A percentile compares a stretch with the other conserved stretches of the same genome.
Conservation (phyloP, 2,113 vertebrate species). For the Apaloderma vittatum region DNA sequence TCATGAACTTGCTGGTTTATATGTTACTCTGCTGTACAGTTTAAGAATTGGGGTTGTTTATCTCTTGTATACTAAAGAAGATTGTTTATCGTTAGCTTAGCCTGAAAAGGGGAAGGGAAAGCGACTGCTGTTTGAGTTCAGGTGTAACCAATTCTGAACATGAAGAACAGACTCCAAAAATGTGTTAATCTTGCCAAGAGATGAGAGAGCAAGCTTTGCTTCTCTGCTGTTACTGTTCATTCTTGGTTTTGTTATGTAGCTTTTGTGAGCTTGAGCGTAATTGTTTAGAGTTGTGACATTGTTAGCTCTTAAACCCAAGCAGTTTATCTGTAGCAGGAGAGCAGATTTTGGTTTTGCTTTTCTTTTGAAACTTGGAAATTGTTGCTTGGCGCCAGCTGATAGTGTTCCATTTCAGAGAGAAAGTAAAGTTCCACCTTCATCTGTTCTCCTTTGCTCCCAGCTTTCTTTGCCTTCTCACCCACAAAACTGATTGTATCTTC, state of each 20-base stretch:
- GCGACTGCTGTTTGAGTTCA: not conserved
- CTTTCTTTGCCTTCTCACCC: not conserved
- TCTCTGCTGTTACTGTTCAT: not conserved
- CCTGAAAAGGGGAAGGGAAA: not conserved
- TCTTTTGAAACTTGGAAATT: not conserved
- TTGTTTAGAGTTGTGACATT: not conserved
- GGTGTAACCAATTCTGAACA: not conserved
- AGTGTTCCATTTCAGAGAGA: not conserved
- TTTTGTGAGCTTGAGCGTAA: not conserved
- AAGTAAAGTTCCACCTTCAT: not conserved
- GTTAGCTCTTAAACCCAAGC: not conserved
- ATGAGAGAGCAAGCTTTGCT: not conserved
- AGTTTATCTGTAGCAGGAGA: not conserved
- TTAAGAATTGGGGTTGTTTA: conserved; percentile 6
- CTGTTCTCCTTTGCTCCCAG: not conserved
- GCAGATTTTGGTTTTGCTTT: not conserved
- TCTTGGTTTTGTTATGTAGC: not conserved
- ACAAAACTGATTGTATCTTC: not conserved
- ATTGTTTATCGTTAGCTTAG: not conserved
- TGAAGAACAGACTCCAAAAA: not conserved
- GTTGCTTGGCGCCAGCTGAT: not conserved
- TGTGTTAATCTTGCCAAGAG: not conserved
- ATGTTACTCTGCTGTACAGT: not conserved
- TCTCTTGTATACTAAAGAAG: not conserved
- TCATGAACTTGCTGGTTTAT: not conserved